Evolutionary conservation across 2,113 vertebrate species (phyloP).

Genomic region (Dendrocopos noguchii): DNA sequence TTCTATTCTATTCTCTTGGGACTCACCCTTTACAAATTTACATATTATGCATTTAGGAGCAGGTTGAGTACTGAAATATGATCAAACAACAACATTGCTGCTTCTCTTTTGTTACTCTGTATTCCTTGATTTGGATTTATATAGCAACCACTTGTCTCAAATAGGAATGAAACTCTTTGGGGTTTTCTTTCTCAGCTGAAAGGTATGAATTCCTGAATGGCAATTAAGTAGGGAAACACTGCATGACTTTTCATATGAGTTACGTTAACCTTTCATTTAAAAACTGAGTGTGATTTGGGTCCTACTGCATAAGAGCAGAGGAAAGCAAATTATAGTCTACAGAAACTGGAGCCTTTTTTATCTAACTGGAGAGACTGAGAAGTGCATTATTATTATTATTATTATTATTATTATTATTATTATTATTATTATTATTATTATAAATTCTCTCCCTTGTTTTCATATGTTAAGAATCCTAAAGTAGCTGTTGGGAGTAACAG

Average conservation of each 20-base stretch:
- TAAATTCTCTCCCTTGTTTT: background rate
- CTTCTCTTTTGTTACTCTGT: background rate
- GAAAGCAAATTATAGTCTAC: background rate
- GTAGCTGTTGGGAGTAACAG: background rate
- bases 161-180: background rate
- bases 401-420: background rate
- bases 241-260: constrained; percentile 38
- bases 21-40: too few species aligned
- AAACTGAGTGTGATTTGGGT: constrained; percentile 12
- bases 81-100: background rate
- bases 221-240: constrained; percentile 32
- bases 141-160: background rate
- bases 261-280: constrained; percentile 46
- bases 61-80: background rate
- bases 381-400: background rate
- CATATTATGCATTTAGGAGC: too few species aligned
- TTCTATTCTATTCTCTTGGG: too few species aligned
- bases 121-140: background rate
- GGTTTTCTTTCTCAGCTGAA: background rate
- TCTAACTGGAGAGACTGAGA: background rate
- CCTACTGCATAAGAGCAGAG: background rate
- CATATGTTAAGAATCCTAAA: background rate
- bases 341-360: background rate
- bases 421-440: background rate
- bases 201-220: constrained; percentile 47